phyloP scores from a whole-genome alignment of 2,113 vertebrate genomes.

The Penelope pileata region DNA sequence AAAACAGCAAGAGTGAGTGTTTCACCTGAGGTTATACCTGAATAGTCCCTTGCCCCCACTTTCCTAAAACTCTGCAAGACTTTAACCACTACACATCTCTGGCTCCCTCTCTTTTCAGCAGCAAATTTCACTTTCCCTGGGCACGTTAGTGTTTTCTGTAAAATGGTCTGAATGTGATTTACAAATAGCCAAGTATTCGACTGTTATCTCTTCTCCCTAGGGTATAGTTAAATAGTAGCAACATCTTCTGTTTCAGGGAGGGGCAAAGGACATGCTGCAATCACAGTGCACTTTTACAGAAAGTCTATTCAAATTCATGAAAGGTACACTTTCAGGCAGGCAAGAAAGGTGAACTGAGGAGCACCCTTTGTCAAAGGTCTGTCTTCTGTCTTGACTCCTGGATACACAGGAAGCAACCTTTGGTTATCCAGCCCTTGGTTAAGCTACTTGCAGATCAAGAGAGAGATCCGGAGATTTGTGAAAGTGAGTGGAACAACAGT shows the following conservation, averaged over 20 bases:
- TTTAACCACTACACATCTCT: not conserved
- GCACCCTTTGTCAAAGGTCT: not conserved
- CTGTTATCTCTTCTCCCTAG: not conserved
- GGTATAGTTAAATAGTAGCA: not conserved
- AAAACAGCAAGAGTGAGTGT: not conserved
- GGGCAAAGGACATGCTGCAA: accelerated
- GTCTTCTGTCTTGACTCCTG: not conserved
- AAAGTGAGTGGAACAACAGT: not conserved
- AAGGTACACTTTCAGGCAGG: not conserved
- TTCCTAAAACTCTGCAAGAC: not conserved
- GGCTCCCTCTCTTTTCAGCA: not conserved
- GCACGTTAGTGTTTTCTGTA: not conserved
- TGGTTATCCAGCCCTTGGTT: not conserved
- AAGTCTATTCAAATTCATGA: not conserved
- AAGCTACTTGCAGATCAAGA: not conserved
- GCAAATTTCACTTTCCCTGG: not conserved
- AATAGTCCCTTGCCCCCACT: not conserved
- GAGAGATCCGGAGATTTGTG: not conserved
- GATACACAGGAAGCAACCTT: not conserved
- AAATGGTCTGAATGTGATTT: not conserved
- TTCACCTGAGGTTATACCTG: not conserved
- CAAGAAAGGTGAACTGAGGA: not conserved
- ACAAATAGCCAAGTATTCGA: not conserved
- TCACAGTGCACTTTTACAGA: not conserved
- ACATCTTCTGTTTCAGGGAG: not conserved